Base-by-base conservation (phyloP, 2,113 vertebrate species). In the Bubo blakistoni region DNA sequence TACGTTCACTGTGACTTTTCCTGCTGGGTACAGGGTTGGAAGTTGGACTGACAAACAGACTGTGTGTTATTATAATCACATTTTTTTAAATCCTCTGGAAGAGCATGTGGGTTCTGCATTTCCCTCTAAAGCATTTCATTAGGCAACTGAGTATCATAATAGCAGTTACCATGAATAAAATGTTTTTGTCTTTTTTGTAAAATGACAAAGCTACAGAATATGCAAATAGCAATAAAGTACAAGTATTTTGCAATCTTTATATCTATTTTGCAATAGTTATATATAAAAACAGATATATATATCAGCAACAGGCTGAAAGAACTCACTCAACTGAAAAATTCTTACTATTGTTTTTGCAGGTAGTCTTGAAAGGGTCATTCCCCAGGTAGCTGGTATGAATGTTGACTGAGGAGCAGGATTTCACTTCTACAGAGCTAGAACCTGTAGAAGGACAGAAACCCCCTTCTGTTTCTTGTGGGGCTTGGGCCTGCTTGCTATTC, bases 1-100 rank as follows among this genome's bases (percentile, higher is more conserved):
- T 91, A 73, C 32, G 16, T 94, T 92, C 80, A 70, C 52, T 82
- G 78, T 78, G 91, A 92, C 77, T 96, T 94, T 96, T 93, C 77
- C 54, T 91, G 91, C 65, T 92, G 80, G 17, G 59, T 90, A 78
- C 42, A 54, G 65, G 42, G 29, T 42, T 80, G 78, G 79, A 89
- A 91, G 67, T 7, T 42, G n/a, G 38, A 94, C 92, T 80, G 69
- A 65, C 52, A 94, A 92, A 78, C 46, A 86, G 77, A 78, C 34
- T 44, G 46, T 11, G 18, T 34, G 14, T 91, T 91, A 67, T 49
- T 67, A 42, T 80, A 51, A 90, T 58, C 55, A 58, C 62, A 74
- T 69, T 89, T 96, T 96, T 96, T 73, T 9, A 94, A 71, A 76
- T 82, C 79, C 34, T 79, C 77, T 79, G 78, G 42, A 97, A 86